phyloP scores from a whole-genome alignment of 1,140 invertebrate genomes.

The Trichonephila clavipes region DNA sequence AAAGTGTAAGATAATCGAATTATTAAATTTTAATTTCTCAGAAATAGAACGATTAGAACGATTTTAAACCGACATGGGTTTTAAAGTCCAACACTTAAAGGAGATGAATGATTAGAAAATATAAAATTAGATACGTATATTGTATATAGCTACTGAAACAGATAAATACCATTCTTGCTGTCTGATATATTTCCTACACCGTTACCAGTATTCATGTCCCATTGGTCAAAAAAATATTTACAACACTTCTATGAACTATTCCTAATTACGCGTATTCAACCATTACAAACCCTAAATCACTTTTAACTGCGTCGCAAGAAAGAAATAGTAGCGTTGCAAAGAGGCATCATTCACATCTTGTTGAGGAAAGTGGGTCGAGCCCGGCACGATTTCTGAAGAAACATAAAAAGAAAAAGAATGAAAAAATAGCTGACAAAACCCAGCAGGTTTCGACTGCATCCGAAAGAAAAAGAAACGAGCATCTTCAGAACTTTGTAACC shows the following conservation, averaged over 20 bases:
- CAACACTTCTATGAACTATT: background rate
- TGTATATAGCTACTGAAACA: too few species aligned
- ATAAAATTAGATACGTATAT: too few species aligned
- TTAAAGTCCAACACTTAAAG: too few species aligned
- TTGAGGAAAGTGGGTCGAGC: constrained; percentile 23
- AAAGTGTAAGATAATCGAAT: too few species aligned
- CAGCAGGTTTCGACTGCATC: background rate
- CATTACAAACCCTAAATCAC: constrained; percentile 37
- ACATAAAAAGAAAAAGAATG: background rate
- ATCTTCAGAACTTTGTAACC: constrained; percentile 32
- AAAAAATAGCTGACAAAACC: background rate
- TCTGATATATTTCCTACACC: background rate
- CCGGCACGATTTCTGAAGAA: background rate
- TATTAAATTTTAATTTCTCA: too few species aligned
- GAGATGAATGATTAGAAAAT: too few species aligned
- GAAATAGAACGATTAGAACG: too few species aligned
- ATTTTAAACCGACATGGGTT: too few species aligned
- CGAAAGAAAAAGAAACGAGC: background rate
- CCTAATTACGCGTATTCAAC: constrained; percentile 16
- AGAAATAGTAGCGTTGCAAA: background rate
- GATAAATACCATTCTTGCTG: background rate
- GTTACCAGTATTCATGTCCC: background rate
- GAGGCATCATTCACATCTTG: background rate
- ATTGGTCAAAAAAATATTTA: background rate
- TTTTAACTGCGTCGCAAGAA: background rate